Evolutionary conservation across 2,888 invertebrate genomes (phyloP).

Genomic region (Odontocolon sp.): DNA sequence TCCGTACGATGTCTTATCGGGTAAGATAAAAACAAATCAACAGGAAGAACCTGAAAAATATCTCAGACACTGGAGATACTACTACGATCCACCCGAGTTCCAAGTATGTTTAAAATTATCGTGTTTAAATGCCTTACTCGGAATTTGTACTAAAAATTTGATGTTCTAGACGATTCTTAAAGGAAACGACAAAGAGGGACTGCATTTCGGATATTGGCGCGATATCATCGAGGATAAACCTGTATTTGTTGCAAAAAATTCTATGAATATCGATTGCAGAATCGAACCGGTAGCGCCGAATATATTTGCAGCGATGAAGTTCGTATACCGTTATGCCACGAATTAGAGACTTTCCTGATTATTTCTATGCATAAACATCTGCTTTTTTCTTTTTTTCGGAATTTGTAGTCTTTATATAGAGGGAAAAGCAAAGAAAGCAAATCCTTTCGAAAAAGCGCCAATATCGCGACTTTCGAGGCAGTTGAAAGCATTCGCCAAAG

Average conservation of each 20-base stretch:
- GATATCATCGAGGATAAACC: constrained; percentile 90
- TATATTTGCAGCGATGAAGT: constrained; percentile 91
- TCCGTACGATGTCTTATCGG: constrained; percentile 91
- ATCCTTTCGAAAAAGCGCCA: constrained; percentile 85
- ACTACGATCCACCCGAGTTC: constrained; percentile 97
- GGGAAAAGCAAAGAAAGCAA: constrained; percentile 76
- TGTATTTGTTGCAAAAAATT: constrained; percentile 90
- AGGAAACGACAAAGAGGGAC: constrained; percentile 86
- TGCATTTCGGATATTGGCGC: constrained; percentile 95
- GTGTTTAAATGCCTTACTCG: background rate
- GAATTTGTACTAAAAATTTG: background rate
- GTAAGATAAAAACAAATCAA: constrained; percentile 82
- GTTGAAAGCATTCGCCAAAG: constrained; percentile 85
- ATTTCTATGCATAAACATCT: background rate
- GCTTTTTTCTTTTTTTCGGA: background rate
- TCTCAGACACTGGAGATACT: constrained; percentile 94
- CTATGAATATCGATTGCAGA: constrained; percentile 85
- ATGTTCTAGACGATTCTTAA: constrained; percentile 86
- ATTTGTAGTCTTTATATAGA: constrained; percentile 82
- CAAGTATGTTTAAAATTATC: constrained; percentile 82
- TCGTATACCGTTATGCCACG: constrained; percentile 77
- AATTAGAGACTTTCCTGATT: background rate
- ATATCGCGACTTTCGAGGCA: constrained; percentile 84
- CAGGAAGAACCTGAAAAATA: constrained; percentile 84
- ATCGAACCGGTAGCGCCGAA: constrained; percentile 89